Base-by-base conservation (phyloP, 2,888 invertebrate species). In the Teleiodes luculella region DNA sequence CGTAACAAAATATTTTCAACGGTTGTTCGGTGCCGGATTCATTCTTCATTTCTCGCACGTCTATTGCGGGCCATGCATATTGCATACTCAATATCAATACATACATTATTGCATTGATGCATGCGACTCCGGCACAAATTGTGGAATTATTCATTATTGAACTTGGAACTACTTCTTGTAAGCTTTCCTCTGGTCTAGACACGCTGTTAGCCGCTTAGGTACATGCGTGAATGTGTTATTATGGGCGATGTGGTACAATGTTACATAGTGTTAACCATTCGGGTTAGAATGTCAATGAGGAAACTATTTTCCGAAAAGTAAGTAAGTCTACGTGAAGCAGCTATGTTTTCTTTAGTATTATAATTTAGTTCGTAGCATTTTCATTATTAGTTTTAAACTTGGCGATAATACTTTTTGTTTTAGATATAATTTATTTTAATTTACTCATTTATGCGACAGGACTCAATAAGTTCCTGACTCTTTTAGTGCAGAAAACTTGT, bases 81-180 rank as follows among this genome's bases (percentile, higher is more conserved):
- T n/a, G n/a, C n/a, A n/a, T n/a, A n/a, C n/a, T n/a, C n/a, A n/a
- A n/a, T n/a, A n/a, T n/a, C n/a, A n/a, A n/a, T n/a, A 78, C 74
- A 64, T 63, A 76, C 71, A 47, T 55, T 63, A 57, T 61, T 70
- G 72, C 69, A 71, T 62, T 63, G 68, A 69, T 70, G 68, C 69
- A 79, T 77, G 74, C 73, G 72, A 76, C 66, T 74, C 70, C 64
- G 59, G 58, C 57, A 64, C 62, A 67, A 68, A 72, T 74, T 63
- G 74, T 70, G 65, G 74, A 80, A 78, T 78, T 73, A 78, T 76
- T 80, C 72, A 77, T 78, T 69, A 66, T 68, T 63, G 67, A 62
- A 65, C 72, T 67, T 50, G 18, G 20, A 8, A 51, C 47, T 53
- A 35, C 46, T 57, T 57, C 56, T 54, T 51, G 51, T 51, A 37